A percentile compares a stretch with the other conserved stretches of the same genome.
Conservation (phyloP, 2,113 vertebrate species). For the Gnathonemus longibarbis region DNA sequence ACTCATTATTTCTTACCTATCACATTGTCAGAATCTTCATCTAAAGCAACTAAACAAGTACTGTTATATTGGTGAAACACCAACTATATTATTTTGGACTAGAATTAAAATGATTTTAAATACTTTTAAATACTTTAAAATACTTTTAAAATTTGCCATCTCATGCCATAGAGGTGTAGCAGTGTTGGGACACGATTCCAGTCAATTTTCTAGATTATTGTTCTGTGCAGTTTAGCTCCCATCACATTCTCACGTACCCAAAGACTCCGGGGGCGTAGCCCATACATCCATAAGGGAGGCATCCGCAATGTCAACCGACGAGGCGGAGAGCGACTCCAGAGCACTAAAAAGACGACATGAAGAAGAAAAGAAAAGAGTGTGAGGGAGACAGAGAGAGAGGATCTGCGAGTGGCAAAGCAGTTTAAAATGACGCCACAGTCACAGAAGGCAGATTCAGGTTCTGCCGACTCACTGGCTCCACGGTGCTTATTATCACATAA, state of each 20-base stretch:
- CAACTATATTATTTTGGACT: not conserved
- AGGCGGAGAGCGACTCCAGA: conserved; percentile 22
- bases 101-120: not conserved
- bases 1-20: conserved; percentile 33
- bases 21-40: conserved; percentile 17
- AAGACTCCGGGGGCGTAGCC: conserved; percentile 40
- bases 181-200: not conserved
- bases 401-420: not conserved
- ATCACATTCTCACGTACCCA: conserved; percentile 7
- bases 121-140: not conserved
- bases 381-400: not conserved
- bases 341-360: conserved; percentile 23
- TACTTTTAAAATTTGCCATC: not conserved
- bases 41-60: not conserved
- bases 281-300: conserved; percentile 34
- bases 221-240: not conserved
- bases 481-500: not conserved
- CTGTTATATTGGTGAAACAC: not conserved
- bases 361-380: not conserved
- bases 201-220: not conserved
- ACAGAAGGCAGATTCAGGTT: not conserved
- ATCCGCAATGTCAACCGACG: not conserved
- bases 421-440: not conserved
- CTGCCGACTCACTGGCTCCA: not conserved
- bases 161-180: not conserved